Evolutionary conservation across 2,888 invertebrate genomes (phyloP).

Genomic region (Protula sp.): DNA sequence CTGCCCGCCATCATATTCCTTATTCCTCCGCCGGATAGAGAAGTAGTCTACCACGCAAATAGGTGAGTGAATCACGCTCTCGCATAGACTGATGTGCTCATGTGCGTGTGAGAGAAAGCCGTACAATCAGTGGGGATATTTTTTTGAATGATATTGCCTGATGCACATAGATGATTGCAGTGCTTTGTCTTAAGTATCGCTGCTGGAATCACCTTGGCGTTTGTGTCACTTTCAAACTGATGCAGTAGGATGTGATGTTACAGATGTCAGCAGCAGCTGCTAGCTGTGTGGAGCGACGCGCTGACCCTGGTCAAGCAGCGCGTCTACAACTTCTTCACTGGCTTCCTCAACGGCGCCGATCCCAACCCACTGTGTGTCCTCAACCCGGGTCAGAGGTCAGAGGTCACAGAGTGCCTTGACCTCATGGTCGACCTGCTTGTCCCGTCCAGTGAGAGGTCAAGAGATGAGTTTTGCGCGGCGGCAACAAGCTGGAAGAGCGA

Average conservation of each 20-base stretch:
- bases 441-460: background rate
- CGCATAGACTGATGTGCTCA: too few species aligned
- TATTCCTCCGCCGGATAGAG: conserved; percentile 45
- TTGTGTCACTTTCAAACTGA: too few species aligned
- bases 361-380: conserved; percentile 7
- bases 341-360: conserved; percentile 7
- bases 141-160: too few species aligned
- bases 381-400: conserved; percentile 13
- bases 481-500: background rate
- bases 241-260: too few species aligned
- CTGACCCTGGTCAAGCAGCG: conserved; percentile 5
- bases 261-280: conserved; percentile 19
- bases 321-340: conserved; percentile 5
- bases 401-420: conserved; percentile 11
- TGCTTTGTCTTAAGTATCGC: too few species aligned
- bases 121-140: too few species aligned
- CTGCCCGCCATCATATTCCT: conserved; percentile 44
- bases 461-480: background rate
- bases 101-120: too few species aligned
- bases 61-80: conserved; percentile 35
- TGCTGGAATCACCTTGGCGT: too few species aligned
- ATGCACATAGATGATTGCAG: too few species aligned
- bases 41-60: conserved; percentile 34
- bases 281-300: conserved; percentile 17
- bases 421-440: conserved; percentile 1